phyloP scores from a whole-genome alignment of 2,113 vertebrate species.

The Apteryx owenii region DNA sequence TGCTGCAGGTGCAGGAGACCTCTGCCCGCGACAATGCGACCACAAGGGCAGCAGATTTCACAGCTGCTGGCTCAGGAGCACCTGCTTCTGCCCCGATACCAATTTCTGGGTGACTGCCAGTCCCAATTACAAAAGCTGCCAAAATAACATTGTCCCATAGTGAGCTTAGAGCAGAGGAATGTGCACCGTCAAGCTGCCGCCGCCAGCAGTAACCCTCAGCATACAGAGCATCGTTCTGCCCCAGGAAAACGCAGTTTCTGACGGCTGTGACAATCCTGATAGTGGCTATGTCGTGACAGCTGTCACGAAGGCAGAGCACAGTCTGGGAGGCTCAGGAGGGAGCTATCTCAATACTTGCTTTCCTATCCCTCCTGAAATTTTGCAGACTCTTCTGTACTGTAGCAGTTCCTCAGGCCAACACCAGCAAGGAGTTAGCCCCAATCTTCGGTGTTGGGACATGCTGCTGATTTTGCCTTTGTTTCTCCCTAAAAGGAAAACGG shows the following conservation, averaged over 20 bases:
- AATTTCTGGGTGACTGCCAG: neutral
- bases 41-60: neutral
- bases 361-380: neutral
- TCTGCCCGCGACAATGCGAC: neutral
- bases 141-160: neutral
- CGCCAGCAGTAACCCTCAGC: neutral
- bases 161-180: constrained; percentile 30
- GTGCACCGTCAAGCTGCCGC: neutral
- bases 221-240: neutral
- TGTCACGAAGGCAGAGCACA: neutral
- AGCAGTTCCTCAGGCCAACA: neutral
- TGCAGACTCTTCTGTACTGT: neutral
- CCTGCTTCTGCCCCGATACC: neutral
- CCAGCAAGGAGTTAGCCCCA: neutral
- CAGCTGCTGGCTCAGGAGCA: neutral
- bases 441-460: neutral
- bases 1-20: neutral
- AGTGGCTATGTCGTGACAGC: neutral
- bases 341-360: neutral
- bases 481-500: neutral
- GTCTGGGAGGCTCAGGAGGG: neutral
- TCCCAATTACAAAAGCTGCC: constrained; percentile 16
- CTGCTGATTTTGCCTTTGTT: neutral
- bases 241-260: neutral
- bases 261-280: fast-evolving